A percentile compares a stretch with the other conserved stretches of the same genome.
These are phyloP conservation scores for Psilopogon haemacephalus DNA, from an alignment of 2,113 vertebrate genomes.

Conservation along the genomic window DNA sequence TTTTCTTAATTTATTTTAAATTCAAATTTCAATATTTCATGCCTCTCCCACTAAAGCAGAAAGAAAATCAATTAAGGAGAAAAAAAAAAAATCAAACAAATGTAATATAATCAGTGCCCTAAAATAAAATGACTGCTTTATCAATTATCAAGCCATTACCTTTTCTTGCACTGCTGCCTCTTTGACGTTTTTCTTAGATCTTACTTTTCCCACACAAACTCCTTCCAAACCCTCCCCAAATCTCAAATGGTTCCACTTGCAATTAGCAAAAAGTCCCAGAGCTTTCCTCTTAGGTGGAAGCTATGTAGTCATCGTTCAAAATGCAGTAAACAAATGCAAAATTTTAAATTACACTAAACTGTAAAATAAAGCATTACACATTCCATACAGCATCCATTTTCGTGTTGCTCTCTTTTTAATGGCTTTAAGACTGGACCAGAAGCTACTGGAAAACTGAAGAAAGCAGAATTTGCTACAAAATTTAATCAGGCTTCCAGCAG, in stretches of 20 bases:
- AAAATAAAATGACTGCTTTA: not conserved
- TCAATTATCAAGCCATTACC: not conserved
- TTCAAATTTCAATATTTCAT: not conserved
- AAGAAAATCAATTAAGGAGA: not conserved
- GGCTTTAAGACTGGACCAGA: not conserved
- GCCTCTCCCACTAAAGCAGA: not conserved
- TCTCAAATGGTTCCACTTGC: not conserved
- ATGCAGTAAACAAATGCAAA: not conserved
- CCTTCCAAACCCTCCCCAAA: not conserved
- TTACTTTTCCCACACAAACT: not conserved
- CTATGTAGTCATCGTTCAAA: not conserved
- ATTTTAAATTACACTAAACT: not conserved
- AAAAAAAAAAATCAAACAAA: not conserved
- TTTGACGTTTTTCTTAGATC: not conserved
- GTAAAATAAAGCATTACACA: not conserved
- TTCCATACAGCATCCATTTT: not conserved
- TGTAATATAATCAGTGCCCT: not conserved
- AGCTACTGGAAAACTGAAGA: not conserved
- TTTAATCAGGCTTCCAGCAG: conserved; percentile 14
- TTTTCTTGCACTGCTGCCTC: not conserved
- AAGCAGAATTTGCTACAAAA: conserved; percentile 10
- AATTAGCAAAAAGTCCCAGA: not conserved
- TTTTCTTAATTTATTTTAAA: not conserved
- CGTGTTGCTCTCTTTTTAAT: not conserved
- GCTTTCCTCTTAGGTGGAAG: not conserved